A percentile compares a stretch with the other conserved stretches of the same genome.
phyloP scores from a whole-genome alignment of 2,888 invertebrate species.

The Megaustenia siamemsis region DNA sequence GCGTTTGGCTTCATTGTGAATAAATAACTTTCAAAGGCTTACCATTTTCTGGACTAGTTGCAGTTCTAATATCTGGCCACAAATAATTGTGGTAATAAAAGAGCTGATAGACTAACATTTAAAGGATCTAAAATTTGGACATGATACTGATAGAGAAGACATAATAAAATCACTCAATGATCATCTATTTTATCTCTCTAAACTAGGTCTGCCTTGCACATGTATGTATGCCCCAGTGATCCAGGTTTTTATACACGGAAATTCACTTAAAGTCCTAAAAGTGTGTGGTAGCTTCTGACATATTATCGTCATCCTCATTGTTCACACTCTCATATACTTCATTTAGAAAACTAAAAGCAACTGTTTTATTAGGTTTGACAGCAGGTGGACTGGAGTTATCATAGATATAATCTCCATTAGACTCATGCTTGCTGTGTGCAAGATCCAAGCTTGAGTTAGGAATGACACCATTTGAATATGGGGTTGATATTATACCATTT shows the following conservation, averaged over 20 bases:
- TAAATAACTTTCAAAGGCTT: too few species aligned
- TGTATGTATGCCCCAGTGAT: too few species aligned
- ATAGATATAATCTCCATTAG: background rate
- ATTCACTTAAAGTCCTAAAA: background rate
- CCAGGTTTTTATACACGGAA: background rate
- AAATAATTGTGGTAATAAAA: too few species aligned
- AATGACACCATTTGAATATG: background rate
- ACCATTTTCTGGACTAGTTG: too few species aligned
- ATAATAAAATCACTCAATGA: too few species aligned
- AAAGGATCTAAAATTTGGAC: too few species aligned
- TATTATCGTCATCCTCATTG: background rate
- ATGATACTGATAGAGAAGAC: too few species aligned
- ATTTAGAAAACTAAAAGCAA: background rate
- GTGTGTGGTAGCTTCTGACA: conserved; percentile 5
- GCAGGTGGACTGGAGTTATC: background rate
- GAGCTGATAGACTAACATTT: too few species aligned
- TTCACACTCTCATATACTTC: background rate
- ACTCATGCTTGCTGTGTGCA: background rate
- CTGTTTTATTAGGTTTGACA: background rate
- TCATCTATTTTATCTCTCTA: too few species aligned
- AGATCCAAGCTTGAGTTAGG: background rate
- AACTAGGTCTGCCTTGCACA: too few species aligned
- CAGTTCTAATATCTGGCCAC: too few species aligned
- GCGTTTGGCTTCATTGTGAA: too few species aligned
- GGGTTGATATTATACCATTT: background rate